Base-by-base conservation (phyloP, 2,113 vertebrate species). In the Plotosus lineatus region DNA sequence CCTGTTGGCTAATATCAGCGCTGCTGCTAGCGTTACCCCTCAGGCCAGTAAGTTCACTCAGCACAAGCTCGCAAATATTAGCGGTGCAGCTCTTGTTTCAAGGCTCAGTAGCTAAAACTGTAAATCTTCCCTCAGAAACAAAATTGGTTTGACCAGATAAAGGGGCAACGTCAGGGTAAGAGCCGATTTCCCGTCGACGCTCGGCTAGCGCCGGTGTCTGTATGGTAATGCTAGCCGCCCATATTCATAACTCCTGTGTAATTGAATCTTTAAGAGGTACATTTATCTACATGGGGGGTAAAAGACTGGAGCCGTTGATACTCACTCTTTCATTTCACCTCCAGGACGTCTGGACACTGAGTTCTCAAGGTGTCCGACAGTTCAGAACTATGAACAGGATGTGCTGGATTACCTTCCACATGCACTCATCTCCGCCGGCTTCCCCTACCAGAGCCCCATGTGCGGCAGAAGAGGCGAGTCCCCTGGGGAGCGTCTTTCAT, bases 51-150 rank as follows among this genome's bases (percentile, higher is more conserved):
- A 90, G 80, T 66, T 84, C 10, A 74, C 83, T 85, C 78, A 74
- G 80, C 84, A 82, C 85, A 55, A 81, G 86, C 85, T 85, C 84
- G 88, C 88, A 90, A 88, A 89, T 87, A 88, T 87, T 79, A 71
- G 81, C 86, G 81, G 83, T 88, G 85, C 86, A 87, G 90, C 87
- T 91, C 87, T 76, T 63, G 80, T 93, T 91, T 90, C 89, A 90
- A 81, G 71, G 80, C 84, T 83, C 84, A 58, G 85, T 87, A 85
- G 63, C 84, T 80, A 82, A 75, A 86, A 83, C 88, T 83, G 88
- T 92, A 91, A 93, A 92, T 89, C 89, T 92, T 87, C 88, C 88
- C 80, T 58, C 65, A 81, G 75, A 75, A 85, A 79, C 87, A 87
- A 81, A 78, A 85, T 26, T 78, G 77, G 53, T 88, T 88, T 87